phyloP scores from a whole-genome alignment of 2,888 invertebrate genomes.

The Eumacrocentrus americanus region DNA sequence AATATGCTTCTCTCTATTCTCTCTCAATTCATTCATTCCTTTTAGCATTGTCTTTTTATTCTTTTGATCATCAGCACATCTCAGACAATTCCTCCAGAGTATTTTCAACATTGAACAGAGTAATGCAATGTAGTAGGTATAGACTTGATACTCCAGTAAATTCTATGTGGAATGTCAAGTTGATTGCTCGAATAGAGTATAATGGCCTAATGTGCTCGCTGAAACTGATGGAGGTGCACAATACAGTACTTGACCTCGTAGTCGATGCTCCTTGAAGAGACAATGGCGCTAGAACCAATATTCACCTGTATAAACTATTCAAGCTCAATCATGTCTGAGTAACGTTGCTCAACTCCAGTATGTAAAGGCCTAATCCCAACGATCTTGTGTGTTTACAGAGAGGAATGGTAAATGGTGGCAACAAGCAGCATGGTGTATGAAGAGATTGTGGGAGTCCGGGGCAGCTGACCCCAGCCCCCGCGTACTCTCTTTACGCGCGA shows the following conservation, averaged over 20 bases:
- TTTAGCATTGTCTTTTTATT: too few relatives aligned
- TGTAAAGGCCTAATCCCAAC: background rate
- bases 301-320: background rate
- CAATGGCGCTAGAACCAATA: background rate
- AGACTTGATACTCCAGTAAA: constrained; percentile 8
- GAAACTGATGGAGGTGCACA: constrained; percentile 17
- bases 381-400: constrained; percentile 33
- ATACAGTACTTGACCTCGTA: background rate
- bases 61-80: too few relatives aligned
- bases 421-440: constrained; percentile 62
- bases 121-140: background rate
- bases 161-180: constrained; percentile 45
- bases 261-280: background rate
- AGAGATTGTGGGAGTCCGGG: constrained; percentile 60
- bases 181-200: constrained; percentile 51
- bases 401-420: constrained; percentile 57
- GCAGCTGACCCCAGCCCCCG: constrained; percentile 63
- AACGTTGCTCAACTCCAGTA: background rate
- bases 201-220: constrained; percentile 48
- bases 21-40: background rate
- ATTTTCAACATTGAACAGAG: background rate
- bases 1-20: background rate
- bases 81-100: too few relatives aligned
- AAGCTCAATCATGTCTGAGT: background rate
- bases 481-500: constrained; percentile 58